These are phyloP conservation scores for Proterorhinus semilunaris DNA, from an alignment of 2,113 vertebrate species.

Conservation along the genomic window DNA sequence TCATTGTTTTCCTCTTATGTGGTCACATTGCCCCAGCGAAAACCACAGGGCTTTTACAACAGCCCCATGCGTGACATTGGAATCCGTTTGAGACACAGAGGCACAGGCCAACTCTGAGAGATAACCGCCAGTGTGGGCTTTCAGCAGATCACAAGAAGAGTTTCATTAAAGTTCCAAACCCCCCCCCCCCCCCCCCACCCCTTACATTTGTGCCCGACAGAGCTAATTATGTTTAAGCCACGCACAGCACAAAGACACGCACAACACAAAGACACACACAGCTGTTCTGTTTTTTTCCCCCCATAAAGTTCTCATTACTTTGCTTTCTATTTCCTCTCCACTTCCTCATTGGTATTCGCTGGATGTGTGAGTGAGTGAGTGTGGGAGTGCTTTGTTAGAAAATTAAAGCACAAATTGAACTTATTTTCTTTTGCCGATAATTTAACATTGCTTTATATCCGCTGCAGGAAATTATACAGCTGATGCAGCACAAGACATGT, in stretches of 20 bases:
- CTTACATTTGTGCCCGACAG: constrained; percentile 67
- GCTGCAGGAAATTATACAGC: constrained; percentile 66
- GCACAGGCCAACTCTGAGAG: constrained; percentile 30
- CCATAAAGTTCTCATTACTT: constrained; percentile 58
- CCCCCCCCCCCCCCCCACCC: constrained; percentile 28
- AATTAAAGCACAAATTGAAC: constrained; percentile 67
- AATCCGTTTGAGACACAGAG: constrained; percentile 43
- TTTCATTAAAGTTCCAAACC: constrained; percentile 67
- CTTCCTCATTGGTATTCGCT: constrained; percentile 36
- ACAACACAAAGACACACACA: constrained; percentile 10
- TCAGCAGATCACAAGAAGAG: constrained; percentile 63
- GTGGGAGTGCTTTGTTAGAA: constrained; percentile 49
- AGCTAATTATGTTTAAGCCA: constrained; percentile 66
- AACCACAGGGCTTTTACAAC: constrained; percentile 37
- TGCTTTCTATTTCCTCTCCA: constrained; percentile 32
- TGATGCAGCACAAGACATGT: constrained; percentile 20
- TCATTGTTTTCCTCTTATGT: constrained; percentile 51
- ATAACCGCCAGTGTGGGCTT: constrained; percentile 56
- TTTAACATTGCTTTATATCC: constrained; percentile 64
- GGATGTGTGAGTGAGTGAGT: neutral
- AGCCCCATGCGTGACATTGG: constrained; percentile 54
- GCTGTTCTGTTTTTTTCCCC: constrained; percentile 19
- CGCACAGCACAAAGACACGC: constrained; percentile 18
- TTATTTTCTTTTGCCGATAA: constrained; percentile 61
- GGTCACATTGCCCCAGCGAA: constrained; percentile 43